Conservation (phyloP, 2,797 vertebrate species). For the Sparidentex hasta region DNA sequence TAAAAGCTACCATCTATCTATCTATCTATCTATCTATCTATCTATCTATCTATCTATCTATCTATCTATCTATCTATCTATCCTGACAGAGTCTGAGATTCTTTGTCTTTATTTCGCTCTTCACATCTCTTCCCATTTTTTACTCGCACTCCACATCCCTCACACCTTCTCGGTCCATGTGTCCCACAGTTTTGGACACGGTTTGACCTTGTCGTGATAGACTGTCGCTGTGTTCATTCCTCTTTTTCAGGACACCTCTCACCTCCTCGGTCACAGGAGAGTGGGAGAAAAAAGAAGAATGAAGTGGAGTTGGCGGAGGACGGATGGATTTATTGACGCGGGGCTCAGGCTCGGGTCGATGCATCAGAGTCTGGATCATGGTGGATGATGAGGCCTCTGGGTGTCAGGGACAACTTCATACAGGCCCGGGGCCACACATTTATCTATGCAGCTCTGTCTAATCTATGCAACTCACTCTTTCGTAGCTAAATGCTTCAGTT, state of each 20-base stretch:
- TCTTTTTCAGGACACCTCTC: slow-evolving; percentile 89
- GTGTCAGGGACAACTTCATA: slow-evolving; percentile 94
- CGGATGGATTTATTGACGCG: slow-evolving; percentile 97
- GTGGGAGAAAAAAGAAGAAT: slow-evolving; percentile 69
- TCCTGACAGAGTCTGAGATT: slow-evolving; percentile 9
- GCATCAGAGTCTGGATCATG: slow-evolving; percentile 93
- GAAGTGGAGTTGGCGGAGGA: slow-evolving; percentile 80
- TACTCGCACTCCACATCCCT: slow-evolving; percentile 18
- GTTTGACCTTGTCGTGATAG: slow-evolving; percentile 93
- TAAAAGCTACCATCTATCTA: slow-evolving; percentile 5
- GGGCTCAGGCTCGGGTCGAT: slow-evolving; percentile 90
- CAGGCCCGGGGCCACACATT: slow-evolving; percentile 85
- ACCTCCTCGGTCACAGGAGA: slow-evolving; percentile 84
- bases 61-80: slow-evolving; percentile 36
- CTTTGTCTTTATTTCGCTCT: slow-evolving; percentile 54
- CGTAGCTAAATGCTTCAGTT: neutral
- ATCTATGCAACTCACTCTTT: slow-evolving; percentile 36
- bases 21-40: slow-evolving; percentile 33
- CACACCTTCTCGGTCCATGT: slow-evolving; percentile 33
- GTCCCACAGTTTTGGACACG: slow-evolving; percentile 82
- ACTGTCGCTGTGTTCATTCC: slow-evolving; percentile 90
- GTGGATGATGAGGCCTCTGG: slow-evolving; percentile 93
- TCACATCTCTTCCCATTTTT: slow-evolving; percentile 32
- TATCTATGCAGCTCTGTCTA: slow-evolving; percentile 29
- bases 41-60: slow-evolving; percentile 33